These are phyloP conservation scores for Gnathonemus echidnorhynchus DNA, from an alignment of 2,113 vertebrate genomes.

Conservation along the genomic window DNA sequence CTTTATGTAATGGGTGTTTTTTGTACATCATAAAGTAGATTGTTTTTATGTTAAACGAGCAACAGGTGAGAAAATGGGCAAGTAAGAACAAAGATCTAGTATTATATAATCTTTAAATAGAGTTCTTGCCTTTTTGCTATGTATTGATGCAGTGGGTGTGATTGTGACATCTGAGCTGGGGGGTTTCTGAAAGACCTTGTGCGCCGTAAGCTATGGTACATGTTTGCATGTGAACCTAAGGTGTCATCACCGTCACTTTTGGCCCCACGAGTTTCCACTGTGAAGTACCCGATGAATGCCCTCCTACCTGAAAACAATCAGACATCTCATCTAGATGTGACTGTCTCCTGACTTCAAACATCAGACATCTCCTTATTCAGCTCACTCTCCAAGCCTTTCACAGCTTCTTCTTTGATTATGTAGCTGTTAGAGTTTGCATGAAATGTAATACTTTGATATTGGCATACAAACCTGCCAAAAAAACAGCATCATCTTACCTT, in stretches of 20 bases:
- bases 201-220: neutral
- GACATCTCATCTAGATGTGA: neutral
- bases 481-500: neutral
- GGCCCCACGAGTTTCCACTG: neutral
- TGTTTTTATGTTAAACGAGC: neutral
- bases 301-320: neutral
- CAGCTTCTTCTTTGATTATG: neutral
- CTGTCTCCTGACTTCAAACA: neutral
- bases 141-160: neutral
- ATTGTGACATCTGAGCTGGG: neutral
- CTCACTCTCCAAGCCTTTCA: neutral
- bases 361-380: neutral
- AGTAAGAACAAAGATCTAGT: neutral
- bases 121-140: neutral
- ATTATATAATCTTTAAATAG: neutral
- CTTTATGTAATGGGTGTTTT: neutral
- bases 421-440: neutral
- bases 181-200: neutral
- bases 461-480: neutral
- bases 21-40: neutral
- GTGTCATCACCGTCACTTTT: neutral
- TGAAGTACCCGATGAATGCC: neutral
- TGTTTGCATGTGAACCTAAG: neutral
- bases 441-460: neutral
- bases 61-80: neutral